These are phyloP conservation scores for Notodonta ziczac DNA, from an alignment of 2,888 invertebrate species.

Conservation along the genomic window DNA sequence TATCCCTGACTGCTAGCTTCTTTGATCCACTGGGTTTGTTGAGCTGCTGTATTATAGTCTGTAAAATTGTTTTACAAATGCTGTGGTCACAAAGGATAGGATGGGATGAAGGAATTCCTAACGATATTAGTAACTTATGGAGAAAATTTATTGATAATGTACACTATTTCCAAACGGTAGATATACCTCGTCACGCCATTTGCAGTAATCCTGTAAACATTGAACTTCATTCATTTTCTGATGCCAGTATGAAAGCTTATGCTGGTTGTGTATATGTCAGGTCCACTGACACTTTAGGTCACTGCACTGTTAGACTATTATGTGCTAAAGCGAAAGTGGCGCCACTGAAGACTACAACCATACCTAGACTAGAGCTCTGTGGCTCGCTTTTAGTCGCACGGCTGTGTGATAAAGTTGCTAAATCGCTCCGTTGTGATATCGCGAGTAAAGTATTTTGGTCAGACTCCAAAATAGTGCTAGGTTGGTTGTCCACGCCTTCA, in stretches of 20 bases:
- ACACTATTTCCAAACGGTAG: conserved; percentile 5
- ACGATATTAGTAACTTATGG: not conserved
- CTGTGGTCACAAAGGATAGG: conserved; percentile 7
- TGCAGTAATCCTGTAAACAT: conserved; percentile 8
- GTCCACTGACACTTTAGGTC: conserved; percentile 8
- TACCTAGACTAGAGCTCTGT: conserved; percentile 10
- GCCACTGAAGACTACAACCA: conserved; percentile 13
- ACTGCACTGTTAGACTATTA: conserved; percentile 6
- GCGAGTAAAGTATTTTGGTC: conserved; percentile 7
- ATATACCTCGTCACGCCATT: conserved; percentile 7
- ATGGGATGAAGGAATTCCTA: conserved; percentile 12
- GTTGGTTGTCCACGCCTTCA: conserved; percentile 11
- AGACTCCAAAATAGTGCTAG: conserved; percentile 11
- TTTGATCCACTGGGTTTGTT: conserved; percentile 12
- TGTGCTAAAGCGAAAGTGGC: conserved; percentile 12
- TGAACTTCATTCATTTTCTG: conserved; percentile 9
- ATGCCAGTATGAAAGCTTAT: conserved; percentile 13
- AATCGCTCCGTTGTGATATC: conserved; percentile 11
- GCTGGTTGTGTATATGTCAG: conserved; percentile 4
- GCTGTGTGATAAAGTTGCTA: conserved; percentile 8
- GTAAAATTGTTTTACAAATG: conserved; percentile 4
- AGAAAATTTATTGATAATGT: conserved; percentile 10
- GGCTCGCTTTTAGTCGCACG: conserved; percentile 7
- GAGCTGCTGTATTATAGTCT: not conserved
- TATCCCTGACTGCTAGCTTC: conserved; percentile 7